phyloP scores from a whole-genome alignment of 2,797 vertebrate species.

The Scleropages formosus region DNA sequence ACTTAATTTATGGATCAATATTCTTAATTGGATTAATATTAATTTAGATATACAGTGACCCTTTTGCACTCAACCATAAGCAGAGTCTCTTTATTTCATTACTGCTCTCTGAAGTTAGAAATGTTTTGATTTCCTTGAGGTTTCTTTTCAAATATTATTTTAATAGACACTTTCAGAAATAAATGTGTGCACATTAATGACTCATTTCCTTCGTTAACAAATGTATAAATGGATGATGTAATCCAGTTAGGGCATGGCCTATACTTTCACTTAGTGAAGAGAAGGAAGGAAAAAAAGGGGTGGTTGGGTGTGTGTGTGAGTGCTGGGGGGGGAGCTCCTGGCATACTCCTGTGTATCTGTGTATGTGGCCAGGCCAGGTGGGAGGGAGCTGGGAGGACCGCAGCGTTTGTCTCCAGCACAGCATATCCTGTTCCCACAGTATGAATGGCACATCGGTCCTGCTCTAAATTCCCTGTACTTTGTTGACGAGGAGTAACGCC shows the following conservation, averaged over 20 bases:
- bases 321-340: not conserved
- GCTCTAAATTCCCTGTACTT: conserved; percentile 33
- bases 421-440: conserved; percentile 59
- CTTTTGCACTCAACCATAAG: not conserved
- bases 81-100: not conserved
- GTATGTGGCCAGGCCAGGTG: not conserved
- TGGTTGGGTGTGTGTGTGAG: not conserved
- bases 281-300: not conserved
- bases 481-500: conserved; percentile 59
- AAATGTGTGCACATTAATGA: too few relatives aligned
- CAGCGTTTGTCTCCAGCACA: conserved; percentile 51
- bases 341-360: not conserved
- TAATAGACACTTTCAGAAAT: too few relatives aligned
- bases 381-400: conserved; percentile 14
- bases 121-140: too few relatives aligned
- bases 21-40: not conserved
- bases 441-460: conserved; percentile 41
- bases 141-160: too few relatives aligned
- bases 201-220: too few relatives aligned
- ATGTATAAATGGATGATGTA: too few relatives aligned
- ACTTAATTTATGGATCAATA: not conserved
- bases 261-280: not conserved
- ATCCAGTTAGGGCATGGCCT: not conserved
- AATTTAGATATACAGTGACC: not conserved
- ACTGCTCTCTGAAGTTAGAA: not conserved